These are phyloP conservation scores for Diloba caeruleocephala DNA, from an alignment of 2,888 invertebrate genomes.

Conservation along the genomic window DNA sequence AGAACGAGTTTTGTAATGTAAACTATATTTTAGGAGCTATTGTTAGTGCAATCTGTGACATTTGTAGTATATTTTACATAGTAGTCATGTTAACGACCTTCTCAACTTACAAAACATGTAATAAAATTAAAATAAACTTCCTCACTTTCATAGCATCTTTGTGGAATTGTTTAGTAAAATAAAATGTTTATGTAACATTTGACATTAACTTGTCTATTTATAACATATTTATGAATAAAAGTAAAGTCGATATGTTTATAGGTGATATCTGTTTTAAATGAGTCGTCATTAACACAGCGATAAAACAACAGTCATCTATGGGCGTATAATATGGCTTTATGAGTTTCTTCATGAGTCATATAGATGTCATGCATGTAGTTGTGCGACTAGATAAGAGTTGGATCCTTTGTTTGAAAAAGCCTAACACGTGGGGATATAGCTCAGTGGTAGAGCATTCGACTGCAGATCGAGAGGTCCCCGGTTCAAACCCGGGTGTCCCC, in stretches of 20 bases:
- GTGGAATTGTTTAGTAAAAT: too few species aligned
- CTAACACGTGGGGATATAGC: constrained; percentile 76
- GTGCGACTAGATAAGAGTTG: constrained; percentile 13
- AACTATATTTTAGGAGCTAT: too few species aligned
- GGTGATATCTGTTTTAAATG: constrained; percentile 15
- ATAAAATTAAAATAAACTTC: not conserved
- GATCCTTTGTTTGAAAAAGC: constrained; percentile 6
- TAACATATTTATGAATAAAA: constrained; percentile 14
- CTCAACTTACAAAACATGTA: too few species aligned
- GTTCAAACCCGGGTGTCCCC: constrained; percentile 87
- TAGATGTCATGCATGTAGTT: constrained; percentile 32
- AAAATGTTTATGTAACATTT: too few species aligned
- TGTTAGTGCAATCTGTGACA: too few species aligned
- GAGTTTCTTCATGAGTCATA: constrained; percentile 23
- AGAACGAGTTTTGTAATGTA: too few species aligned
- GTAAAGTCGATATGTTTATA: constrained; percentile 5
- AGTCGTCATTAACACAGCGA: constrained; percentile 33
- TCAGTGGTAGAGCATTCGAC: constrained; percentile 86
- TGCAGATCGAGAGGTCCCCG: constrained; percentile 86
- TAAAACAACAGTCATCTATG: constrained; percentile 44
- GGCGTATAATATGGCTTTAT: constrained; percentile 45
- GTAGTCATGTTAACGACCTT: too few species aligned
- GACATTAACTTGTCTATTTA: too few species aligned
- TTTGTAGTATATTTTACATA: too few species aligned
- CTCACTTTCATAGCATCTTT: not conserved